Evolutionary conservation across 2,888 invertebrate species (phyloP).

Genomic region (Troglohyphantes excavatus): DNA sequence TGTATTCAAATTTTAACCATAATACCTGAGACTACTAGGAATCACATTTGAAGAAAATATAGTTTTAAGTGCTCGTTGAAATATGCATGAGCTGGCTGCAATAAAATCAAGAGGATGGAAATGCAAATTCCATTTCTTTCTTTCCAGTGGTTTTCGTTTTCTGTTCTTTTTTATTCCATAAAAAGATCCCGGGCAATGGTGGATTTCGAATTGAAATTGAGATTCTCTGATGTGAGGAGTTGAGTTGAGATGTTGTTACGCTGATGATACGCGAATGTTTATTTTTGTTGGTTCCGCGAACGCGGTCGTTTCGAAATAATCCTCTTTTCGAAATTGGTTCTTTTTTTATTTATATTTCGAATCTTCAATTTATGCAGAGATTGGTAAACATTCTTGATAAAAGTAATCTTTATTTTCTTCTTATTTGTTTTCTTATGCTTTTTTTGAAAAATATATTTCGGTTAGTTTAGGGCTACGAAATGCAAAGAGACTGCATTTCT

Average conservation of each 20-base stretch:
- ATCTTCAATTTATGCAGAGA: not conserved
- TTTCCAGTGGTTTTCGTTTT: conserved; percentile 18
- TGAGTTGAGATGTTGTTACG: conserved; percentile 51
- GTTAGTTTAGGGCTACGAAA: not conserved
- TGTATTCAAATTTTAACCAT: conserved; percentile 42
- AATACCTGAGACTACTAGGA: conserved; percentile 13
- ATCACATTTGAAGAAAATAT: conserved; percentile 59
- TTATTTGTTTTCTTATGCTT: not conserved
- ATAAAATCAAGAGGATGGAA: conserved; percentile 54
- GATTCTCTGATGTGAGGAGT: conserved; percentile 43
- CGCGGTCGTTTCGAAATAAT: conserved; percentile 39
- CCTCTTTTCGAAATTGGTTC: conserved; percentile 12
- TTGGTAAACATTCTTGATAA: conserved; percentile 7
- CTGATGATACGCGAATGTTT: conserved; percentile 46
- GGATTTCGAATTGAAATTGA: conserved; percentile 54
- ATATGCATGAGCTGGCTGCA: conserved; percentile 54
- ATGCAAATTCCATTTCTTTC: conserved; percentile 51
- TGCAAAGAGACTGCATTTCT: not conserved
- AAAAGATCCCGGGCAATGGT: not conserved
- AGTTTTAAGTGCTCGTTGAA: conserved; percentile 67
- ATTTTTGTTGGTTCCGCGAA: conserved; percentile 26
- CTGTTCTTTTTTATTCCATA: conserved; percentile 1
- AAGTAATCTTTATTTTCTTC: not conserved
- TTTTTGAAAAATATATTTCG: not conserved
- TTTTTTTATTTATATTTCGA: not conserved